Evolutionary conservation across 1,140 invertebrate species (phyloP), one percentile per base, ranked within the genome.

Genomic region (Oscheius sp.): DNA sequence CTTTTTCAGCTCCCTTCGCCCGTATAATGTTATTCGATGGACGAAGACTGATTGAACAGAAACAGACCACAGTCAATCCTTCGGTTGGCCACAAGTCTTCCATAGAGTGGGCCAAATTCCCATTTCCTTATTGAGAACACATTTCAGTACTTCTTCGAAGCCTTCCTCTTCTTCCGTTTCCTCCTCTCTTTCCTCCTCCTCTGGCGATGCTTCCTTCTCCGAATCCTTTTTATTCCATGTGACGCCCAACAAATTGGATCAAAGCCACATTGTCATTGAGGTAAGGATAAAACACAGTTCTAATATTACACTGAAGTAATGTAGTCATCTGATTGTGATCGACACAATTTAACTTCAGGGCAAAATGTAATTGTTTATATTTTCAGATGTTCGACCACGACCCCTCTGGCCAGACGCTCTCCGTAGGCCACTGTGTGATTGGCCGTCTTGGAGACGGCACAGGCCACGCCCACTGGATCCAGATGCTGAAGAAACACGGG

Each of bases 191-290:
- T 78, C 63, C 29, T 68, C 69, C 65, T 59, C 62, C 26, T 64
- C 66, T 28, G 52, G 61, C 0, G 76, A 76, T 35, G 76, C 75
- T 26, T 67, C 68, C 7, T 77, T 77, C 64, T 76, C 73, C 15
- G 76, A 77, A 59, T 77, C 76, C 3, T 77, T 77, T 42, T 62
- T 77, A 3, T 77, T 77, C 55, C 76, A 77, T 46, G 75, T 77
- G 1, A 58, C 74, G 3, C 76, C 75, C 28, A 63, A 75, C 20
- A 68, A 73, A 36, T 31, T 77, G 26, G 76, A 77, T 34, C 58
- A 61, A 31, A 72, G 49, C 58, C 76, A 77, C 58, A 73, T 77
- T 63, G 76, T 77, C 42, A 77, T 77, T 29, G 76, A 77, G 62
- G 75, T 77, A 32, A 65, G 68, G 23, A 13, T 3, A 29, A 28